Evolutionary conservation across 2,797 vertebrate species (phyloP).

Genomic region (Triplophysa bombifrons): DNA sequence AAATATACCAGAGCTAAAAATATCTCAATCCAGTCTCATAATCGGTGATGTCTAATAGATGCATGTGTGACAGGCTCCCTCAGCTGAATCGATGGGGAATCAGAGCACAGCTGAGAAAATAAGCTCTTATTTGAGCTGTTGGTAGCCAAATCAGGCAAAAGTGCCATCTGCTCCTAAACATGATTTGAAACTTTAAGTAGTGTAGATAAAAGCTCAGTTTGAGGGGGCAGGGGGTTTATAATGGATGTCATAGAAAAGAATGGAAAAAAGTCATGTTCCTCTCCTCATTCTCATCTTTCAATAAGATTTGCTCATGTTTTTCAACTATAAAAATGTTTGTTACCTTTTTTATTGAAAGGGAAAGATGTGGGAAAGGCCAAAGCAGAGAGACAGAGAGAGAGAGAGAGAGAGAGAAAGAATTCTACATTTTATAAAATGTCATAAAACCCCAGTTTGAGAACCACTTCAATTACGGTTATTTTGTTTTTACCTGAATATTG

Average conservation of each 20-base stretch:
- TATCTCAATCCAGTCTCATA: constrained; percentile 25
- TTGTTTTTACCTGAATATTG: no score
- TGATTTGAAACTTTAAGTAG: constrained; percentile 23
- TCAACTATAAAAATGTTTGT: no score
- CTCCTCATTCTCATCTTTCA: no score
- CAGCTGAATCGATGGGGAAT: constrained; percentile 43
- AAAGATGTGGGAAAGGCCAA: constrained; percentile 17
- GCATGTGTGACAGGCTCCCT: constrained; percentile 26
- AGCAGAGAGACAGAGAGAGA: constrained; percentile 12
- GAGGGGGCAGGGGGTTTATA: background rate
- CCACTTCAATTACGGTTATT: no score
- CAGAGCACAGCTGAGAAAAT: constrained; percentile 42
- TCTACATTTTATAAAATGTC: no score
- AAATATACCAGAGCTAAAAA: constrained; percentile 18
- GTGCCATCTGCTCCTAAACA: constrained; percentile 45
- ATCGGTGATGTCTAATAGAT: constrained; percentile 34
- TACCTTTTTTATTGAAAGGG: constrained; percentile 1
- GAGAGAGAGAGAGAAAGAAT: background rate
- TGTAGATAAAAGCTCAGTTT: constrained; percentile 8
- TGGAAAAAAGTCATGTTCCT: no score
- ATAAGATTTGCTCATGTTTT: no score
- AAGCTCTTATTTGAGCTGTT: constrained; percentile 36
- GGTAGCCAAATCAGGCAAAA: constrained; percentile 40
- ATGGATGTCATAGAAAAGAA: background rate
- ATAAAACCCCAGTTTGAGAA: no score